Evolutionary conservation across 2,113 vertebrate species (phyloP).

Genomic region (Paratilapia polleni): DNA sequence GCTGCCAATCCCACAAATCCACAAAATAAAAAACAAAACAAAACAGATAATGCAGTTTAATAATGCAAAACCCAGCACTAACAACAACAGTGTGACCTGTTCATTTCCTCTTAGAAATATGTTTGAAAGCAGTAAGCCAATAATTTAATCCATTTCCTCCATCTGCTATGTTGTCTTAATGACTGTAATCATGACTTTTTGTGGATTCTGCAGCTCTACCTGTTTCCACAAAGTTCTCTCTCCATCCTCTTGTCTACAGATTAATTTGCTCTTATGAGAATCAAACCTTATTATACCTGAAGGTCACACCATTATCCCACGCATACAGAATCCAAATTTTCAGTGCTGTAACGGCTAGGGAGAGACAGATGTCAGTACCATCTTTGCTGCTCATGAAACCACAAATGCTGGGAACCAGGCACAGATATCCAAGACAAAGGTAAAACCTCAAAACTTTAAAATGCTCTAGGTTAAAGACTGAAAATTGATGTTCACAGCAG

Average conservation of each 20-base stretch:
- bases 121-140: constrained; percentile 9
- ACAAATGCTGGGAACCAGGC: neutral
- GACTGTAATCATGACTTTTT: constrained; percentile 59
- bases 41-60: neutral
- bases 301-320: constrained; percentile 58
- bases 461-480: constrained; percentile 48
- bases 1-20: neutral
- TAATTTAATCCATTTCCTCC: constrained; percentile 43
- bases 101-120: constrained; percentile 19
- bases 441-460: constrained; percentile 44
- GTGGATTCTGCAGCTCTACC: constrained; percentile 22
- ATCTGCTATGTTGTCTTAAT: constrained; percentile 44
- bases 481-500: constrained; percentile 37
- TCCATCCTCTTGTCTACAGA: constrained; percentile 48
- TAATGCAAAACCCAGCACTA: neutral
- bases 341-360: neutral
- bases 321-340: constrained; percentile 23
- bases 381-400: neutral
- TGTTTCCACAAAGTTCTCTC: constrained; percentile 36
- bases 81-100: neutral
- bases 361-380: neutral
- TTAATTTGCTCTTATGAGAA: constrained; percentile 63
- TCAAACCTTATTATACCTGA: constrained; percentile 53
- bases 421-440: constrained; percentile 12
- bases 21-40: neutral